Evolutionary conservation across 2,888 invertebrate species (phyloP), one percentile per base, ranked within the genome.

Genomic region (Pinctada fucata): DNA sequence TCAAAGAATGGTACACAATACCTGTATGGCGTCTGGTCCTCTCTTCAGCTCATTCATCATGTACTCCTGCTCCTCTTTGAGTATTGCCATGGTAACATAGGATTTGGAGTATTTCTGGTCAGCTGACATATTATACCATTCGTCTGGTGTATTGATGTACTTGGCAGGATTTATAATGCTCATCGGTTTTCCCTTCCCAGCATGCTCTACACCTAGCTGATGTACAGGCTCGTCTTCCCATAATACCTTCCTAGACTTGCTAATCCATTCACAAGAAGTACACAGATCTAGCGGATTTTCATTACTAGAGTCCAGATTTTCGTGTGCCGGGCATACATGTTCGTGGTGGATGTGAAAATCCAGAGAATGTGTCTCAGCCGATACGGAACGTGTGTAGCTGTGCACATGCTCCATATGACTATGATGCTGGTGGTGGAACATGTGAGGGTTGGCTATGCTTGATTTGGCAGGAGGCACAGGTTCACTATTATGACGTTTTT

Each of bases 111-210:
- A 90, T 79, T 88, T 90, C 77, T 88, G 85, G 77, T 90, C 89
- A 6, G 88, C 89, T 4, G 90, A 88, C 82, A 89, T 86, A 4
- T 82, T 82, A 75, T 89, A 89, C 90, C 90, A 90, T 68, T 89
- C 89, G 72, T 89, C 86, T 0, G 90, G 90, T 3, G 89, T 86
- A 70, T 87, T 86, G 74, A 87, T 87, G 72, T 88, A 88, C 75
- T 87, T 88, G 51, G 86, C 86, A 47, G 86, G 87, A 75, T 85
- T 89, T 63, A 83, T 81, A 52, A 87, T 80, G 51, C 83, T 87
- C 3, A 82, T 86, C 58, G 80, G 72, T 63, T 84, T 83, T 49
- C 81, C 82, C 45, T 82, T 82, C 31, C 85, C 85, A 49, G 73
- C 80, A 72, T 77, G 73, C 51, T 80, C 75, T 58, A 64, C 10